Evolutionary conservation across 2,797 vertebrate genomes (phyloP).

Genomic region (Falco naumanni): DNA sequence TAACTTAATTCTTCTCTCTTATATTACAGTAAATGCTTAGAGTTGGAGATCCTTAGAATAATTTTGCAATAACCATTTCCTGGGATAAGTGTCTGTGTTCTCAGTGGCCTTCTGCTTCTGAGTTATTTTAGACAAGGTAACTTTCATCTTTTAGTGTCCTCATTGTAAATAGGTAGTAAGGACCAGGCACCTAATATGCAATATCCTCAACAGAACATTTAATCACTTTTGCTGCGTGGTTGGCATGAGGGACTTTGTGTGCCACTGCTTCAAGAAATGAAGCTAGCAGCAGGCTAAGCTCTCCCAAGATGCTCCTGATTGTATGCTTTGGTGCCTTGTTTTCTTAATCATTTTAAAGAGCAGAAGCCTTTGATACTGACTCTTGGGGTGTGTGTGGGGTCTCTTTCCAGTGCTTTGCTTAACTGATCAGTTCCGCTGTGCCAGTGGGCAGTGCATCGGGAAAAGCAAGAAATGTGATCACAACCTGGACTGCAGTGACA

Average conservation of each 20-base stretch:
- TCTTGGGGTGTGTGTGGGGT: not conserved
- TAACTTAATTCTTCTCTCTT: not conserved
- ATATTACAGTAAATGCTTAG: not conserved
- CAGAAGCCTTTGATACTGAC: not conserved
- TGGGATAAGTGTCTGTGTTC: not conserved
- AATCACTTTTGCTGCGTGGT: not conserved
- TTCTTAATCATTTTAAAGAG: not conserved
- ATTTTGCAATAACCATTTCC: not conserved
- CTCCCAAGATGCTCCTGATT: not conserved
- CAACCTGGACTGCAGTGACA: slow-evolving; percentile 92
- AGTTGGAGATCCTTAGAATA: not conserved
- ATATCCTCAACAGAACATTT: not conserved
- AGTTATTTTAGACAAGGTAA: not conserved
- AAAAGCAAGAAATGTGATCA: slow-evolving; percentile 96
- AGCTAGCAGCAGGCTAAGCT: not conserved
- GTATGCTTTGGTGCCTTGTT: not conserved
- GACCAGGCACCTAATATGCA: not conserved
- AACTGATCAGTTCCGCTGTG: slow-evolving; percentile 90
- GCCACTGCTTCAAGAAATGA: not conserved
- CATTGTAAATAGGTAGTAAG: not conserved
- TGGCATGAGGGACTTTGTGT: not conserved
- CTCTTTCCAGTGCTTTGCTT: slow-evolving; percentile 85
- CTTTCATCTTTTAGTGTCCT: not conserved
- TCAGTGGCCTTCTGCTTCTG: not conserved
- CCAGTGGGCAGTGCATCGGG: slow-evolving; percentile 92